These are phyloP conservation scores for Caranx melampygus DNA, from an alignment of 2,113 vertebrate species.

Conservation along the genomic window DNA sequence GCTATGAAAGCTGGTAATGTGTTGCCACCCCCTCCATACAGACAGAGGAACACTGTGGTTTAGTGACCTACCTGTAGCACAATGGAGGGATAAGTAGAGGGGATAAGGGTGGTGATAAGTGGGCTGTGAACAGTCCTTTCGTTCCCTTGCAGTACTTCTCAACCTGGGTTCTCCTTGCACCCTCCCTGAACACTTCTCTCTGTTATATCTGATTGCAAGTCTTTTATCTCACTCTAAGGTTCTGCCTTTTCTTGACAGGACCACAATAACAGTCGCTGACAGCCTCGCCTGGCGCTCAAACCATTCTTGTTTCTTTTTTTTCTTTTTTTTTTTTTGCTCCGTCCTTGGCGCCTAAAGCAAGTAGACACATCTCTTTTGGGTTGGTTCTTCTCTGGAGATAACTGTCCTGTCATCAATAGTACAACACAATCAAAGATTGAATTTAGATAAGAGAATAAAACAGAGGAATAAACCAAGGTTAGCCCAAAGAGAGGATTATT, in stretches of 20 bases:
- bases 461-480: conserved; percentile 33
- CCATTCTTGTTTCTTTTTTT: not conserved
- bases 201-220: conserved; percentile 56
- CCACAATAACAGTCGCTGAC: conserved; percentile 49
- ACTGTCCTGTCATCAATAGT: conserved; percentile 33
- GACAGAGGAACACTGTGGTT: conserved; percentile 98
- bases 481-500: conserved; percentile 56
- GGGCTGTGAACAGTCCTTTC: conserved; percentile 50
- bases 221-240: conserved; percentile 42
- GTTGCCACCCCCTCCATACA: conserved; percentile 96
- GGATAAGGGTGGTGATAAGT: conserved; percentile 80
- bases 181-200: conserved; percentile 62
- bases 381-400: conserved; percentile 33
- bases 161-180: conserved; percentile 59
- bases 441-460: conserved; percentile 4
- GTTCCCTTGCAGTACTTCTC: conserved; percentile 64
- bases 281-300: conserved; percentile 51
- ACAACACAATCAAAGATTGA: conserved; percentile 27
- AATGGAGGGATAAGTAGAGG: conserved; percentile 71
- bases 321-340: not conserved
- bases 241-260: conserved; percentile 66
- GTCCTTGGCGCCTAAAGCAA: conserved; percentile 21
- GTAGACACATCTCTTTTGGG: conserved; percentile 10
- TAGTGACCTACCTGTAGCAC: conserved; percentile 80
- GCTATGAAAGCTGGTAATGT: conserved; percentile 96